A percentile compares a stretch with the other conserved stretches of the same genome.
Conservation (phyloP, 2,888 invertebrate genomes). For the Zhengitettix transpicula region DNA sequence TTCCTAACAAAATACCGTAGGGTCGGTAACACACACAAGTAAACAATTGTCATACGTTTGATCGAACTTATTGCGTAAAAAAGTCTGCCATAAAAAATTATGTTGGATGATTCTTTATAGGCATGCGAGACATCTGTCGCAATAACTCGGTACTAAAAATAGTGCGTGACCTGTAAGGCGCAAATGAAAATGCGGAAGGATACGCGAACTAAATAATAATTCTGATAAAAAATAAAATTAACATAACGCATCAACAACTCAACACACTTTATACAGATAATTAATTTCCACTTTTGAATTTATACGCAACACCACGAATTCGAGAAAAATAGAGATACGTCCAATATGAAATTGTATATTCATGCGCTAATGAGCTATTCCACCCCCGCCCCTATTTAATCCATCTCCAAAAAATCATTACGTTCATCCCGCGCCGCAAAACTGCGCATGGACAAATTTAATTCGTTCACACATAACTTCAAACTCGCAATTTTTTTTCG, state of each 20-base stretch:
- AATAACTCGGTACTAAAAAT: slow-evolving; percentile 47
- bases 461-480: slow-evolving; percentile 3
- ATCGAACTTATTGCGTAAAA: slow-evolving; percentile 2
- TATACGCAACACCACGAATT: background rate
- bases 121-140: slow-evolving; percentile 46
- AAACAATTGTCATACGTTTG: too few relatives aligned
- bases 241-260: too few relatives aligned
- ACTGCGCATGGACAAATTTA: slow-evolving; percentile 14
- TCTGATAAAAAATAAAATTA: slow-evolving; percentile 31
- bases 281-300: background rate
- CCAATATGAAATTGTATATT: slow-evolving; percentile 39
- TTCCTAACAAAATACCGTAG: too few relatives aligned
- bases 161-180: slow-evolving; percentile 38
- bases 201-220: slow-evolving; percentile 17
- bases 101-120: slow-evolving; percentile 23
- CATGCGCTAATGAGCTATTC: slow-evolving; percentile 42
- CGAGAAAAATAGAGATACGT: background rate
- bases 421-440: slow-evolving; percentile 42
- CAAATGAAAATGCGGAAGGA: slow-evolving; percentile 26
- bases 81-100: slow-evolving; percentile 8
- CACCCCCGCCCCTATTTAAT: slow-evolving; percentile 13
- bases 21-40: too few relatives aligned
- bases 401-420: slow-evolving; percentile 67
- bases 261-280: too few relatives aligned
- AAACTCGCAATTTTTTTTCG: too few relatives aligned